Evolutionary conservation across 2,888 invertebrate genomes (phyloP), one percentile per base, ranked within the genome.

Genomic region (Molanna angustata): DNA sequence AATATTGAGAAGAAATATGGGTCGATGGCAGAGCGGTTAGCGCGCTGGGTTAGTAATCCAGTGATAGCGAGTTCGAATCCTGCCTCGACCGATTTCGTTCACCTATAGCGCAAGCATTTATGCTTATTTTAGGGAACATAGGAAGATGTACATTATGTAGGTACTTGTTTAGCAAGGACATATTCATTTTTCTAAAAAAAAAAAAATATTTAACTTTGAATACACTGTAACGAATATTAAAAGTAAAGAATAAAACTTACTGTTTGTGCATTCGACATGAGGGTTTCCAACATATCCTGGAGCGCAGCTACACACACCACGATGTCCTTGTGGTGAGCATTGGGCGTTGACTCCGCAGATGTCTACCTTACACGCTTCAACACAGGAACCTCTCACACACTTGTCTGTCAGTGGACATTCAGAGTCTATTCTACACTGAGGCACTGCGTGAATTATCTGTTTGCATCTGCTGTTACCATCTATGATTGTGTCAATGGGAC

Each of bases 301-400:
- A 13, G 91, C 84, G 67, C 94, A 94, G 11, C 80, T 78, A 66
- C 94, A 94, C 41, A 85, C 78, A 1, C 88, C 86, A 59, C 83
- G 82, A 65, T 94, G 93, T 61, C 85, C 83, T 17, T 78, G 67
- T 0, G 91, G 85, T 64, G 80, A 83, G 65, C 93, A 94, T 56
- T 88, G 79, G 2, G 94, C 90, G 64, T 92, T 92, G 43, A 87
- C 76, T 52, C 93, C 94, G 64, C 93, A 94, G 19, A 80, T 78
- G 61, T 88, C 85, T 1, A 87, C 76, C 57, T 80, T 80, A 63
- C 94, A 94, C 3, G 91, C 90, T 52, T 88, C 86, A 4, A 88
- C 73, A 66, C 93, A 94, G 49, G 74, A 79, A 61, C 89, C 90
- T 44, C 83, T 79, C 22, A 86, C 78, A 65, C 92, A 94, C 57